Conservation (phyloP, 23 tunicate genomes). For the Pegea sp. region DNA sequence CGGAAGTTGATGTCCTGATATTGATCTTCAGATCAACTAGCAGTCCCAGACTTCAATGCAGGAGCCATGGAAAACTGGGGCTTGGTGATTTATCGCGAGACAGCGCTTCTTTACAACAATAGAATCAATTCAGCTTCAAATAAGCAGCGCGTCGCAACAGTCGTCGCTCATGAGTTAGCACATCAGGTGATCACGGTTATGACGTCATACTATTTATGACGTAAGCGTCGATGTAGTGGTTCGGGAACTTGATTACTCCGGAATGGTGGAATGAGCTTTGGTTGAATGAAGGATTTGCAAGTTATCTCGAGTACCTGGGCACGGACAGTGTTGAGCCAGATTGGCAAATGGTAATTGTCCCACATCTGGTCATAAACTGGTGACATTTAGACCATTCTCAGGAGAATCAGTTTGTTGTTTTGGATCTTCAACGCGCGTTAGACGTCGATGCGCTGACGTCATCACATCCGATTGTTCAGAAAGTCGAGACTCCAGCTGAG, state of each 20-base stretch:
- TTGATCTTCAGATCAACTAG: constrained; percentile 54
- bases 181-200: too few relatives aligned
- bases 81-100: constrained; percentile 31
- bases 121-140: constrained; percentile 12
- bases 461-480: constrained; percentile 46
- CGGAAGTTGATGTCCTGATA: too few relatives aligned
- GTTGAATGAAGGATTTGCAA: constrained; percentile 86
- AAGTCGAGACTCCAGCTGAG: constrained; percentile 9
- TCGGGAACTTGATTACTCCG: constrained; percentile 67
- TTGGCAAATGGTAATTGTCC: constrained; percentile 66
- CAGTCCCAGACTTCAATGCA: constrained; percentile 23
- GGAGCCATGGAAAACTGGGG: constrained; percentile 85
- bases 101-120: constrained; percentile 14
- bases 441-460: constrained; percentile 29
- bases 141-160: constrained; percentile 24
- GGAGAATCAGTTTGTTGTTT: constrained; percentile 27
- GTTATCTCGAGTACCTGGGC: constrained; percentile 57
- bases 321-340: constrained; percentile 26
- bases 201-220: too few relatives aligned
- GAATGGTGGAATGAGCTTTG: constrained; percentile 84
- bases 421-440: constrained; percentile 35
- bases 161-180: constrained; percentile 34
- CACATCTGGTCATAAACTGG: too few relatives aligned
- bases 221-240: constrained; percentile 31
- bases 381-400: too few relatives aligned